Evolutionary conservation across 2,113 vertebrate species (phyloP).

Genomic region (Saguinus imperator): DNA sequence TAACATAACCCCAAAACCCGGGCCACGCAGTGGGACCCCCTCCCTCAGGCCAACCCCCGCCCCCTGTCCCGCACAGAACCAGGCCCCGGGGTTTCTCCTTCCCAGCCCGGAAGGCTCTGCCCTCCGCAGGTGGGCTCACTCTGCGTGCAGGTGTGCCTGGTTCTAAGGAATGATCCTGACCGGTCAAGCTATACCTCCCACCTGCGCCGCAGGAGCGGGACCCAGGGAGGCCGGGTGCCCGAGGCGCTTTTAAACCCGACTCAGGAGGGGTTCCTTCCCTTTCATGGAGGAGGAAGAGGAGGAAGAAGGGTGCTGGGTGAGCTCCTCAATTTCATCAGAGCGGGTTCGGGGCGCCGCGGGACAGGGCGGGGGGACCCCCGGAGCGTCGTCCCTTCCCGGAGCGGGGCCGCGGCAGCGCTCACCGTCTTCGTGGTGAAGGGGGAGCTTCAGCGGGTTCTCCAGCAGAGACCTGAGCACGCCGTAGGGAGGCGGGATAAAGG

Average conservation of each 20-base stretch:
- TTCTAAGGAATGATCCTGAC: background rate
- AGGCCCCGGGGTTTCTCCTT: background rate
- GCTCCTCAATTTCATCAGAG: slow-evolving; percentile 7
- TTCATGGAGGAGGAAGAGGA: background rate
- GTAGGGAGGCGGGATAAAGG: slow-evolving; percentile 95
- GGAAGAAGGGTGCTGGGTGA: background rate
- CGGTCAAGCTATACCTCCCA: slow-evolving; percentile 57
- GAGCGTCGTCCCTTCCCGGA: slow-evolving; percentile 7
- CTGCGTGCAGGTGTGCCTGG: background rate
- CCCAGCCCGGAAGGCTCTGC: background rate
- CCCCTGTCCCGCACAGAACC: background rate
- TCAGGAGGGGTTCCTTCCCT: background rate
- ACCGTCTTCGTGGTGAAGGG: slow-evolving; percentile 96
- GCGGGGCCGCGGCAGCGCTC: slow-evolving; percentile 74
- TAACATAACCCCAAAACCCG: background rate
- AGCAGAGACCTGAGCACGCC: slow-evolving; percentile 97
- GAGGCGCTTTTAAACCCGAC: background rate
- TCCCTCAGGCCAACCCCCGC: too few relatives aligned
- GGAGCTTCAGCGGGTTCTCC: slow-evolving; percentile 97
- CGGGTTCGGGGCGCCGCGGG: background rate
- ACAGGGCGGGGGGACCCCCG: background rate
- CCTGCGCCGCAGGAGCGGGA: background rate
- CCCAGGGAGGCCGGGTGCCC: background rate
- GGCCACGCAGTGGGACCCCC: background rate
- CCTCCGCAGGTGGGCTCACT: background rate